Base-by-base conservation (phyloP, 2,113 vertebrate genomes). In the Hassar affinis region DNA sequence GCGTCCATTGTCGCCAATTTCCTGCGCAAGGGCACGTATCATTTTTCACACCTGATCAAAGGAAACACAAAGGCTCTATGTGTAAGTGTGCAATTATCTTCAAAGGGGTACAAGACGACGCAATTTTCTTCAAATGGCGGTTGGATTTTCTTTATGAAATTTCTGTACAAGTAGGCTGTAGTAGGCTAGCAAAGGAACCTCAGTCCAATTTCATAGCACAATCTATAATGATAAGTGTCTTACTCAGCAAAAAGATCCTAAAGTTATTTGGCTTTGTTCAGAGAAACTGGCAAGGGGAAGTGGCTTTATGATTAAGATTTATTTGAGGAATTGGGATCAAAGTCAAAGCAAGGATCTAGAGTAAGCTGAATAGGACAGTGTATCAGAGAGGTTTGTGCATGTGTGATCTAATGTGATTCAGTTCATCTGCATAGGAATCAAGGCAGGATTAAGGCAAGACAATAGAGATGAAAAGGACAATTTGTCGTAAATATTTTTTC, bases 231-330 rank as follows among this genome's bases (percentile, higher is more conserved):
- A 25, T 47, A 79, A 82, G 57, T 47, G 82, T 75, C n/a, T 81
- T 38, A 74, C 45, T 84, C 82, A 87, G 79, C 86, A 76, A 38
- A 77, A 77, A 35, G 33, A 86, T 22, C 0, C 30, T 51, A 80
- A 61, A 74, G 82, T 84, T 56, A 54, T 35, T 56, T 56, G 74
- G 51, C 74, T 77, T 77, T 56, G 30, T 35, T 56, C 30, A 15
- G 74, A 51, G 25, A 80, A 76, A 80, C 25, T 61, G 68, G 56
- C 17, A 66, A n/a, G 61, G 81, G 33, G 33, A 68, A 78, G 20
- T 83, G 38, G 64, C 35, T 25, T 66, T 64, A 35, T 33, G 68
- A 33, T 76, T 17, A 57, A 75, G 77, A 62, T 59, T 75, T 35
- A 30, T 57, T 72, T 72, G 17, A 22, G n/a, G 68, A 74, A 75